Evolutionary conservation across 1,140 invertebrate genomes (phyloP).

Genomic region (Hypsibius dujardini): DNA sequence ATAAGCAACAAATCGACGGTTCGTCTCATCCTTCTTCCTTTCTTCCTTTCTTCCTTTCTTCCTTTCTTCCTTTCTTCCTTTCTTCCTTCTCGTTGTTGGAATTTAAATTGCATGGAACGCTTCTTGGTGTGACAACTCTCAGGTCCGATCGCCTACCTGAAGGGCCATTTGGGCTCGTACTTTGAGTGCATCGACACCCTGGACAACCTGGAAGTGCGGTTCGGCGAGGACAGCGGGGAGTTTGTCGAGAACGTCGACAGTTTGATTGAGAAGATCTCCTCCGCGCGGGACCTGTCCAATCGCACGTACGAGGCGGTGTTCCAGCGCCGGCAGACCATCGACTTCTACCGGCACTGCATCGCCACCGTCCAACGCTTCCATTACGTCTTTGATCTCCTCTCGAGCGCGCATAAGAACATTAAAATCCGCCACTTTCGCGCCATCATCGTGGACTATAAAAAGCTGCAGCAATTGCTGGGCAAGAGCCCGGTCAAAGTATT

Average conservation of each 20-base stretch:
- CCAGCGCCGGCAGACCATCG: slow-evolving; percentile 3
- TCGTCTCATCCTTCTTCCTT: too few species aligned
- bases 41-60: too few species aligned
- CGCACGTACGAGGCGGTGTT: slow-evolving; percentile 8
- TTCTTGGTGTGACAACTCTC: background rate
- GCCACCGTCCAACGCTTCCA: slow-evolving; percentile 9
- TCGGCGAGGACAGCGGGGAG: slow-evolving; percentile 4
- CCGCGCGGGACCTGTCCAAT: slow-evolving; percentile 12
- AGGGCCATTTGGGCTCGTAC: slow-evolving; percentile 12
- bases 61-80: too few species aligned
- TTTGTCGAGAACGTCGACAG: slow-evolving; percentile 16
- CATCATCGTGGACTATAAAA: background rate
- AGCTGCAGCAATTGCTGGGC: background rate
- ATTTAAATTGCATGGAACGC: too few species aligned
- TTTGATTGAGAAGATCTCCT: background rate
- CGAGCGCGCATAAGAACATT: slow-evolving; percentile 9
- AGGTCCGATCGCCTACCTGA: background rate
- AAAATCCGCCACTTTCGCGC: background rate
- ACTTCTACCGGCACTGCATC: slow-evolving; percentile 3
- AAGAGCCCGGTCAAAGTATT: slow-evolving; percentile 9
- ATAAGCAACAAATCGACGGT: slow-evolving; percentile 13
- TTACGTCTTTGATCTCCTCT: slow-evolving; percentile 9
- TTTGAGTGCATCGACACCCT: slow-evolving; percentile 14
- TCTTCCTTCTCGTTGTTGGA: too few species aligned
- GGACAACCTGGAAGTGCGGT: slow-evolving; percentile 14